Conservation (phyloP, 1,140 invertebrate species). For the Caenorhabditis elegans region DNA sequence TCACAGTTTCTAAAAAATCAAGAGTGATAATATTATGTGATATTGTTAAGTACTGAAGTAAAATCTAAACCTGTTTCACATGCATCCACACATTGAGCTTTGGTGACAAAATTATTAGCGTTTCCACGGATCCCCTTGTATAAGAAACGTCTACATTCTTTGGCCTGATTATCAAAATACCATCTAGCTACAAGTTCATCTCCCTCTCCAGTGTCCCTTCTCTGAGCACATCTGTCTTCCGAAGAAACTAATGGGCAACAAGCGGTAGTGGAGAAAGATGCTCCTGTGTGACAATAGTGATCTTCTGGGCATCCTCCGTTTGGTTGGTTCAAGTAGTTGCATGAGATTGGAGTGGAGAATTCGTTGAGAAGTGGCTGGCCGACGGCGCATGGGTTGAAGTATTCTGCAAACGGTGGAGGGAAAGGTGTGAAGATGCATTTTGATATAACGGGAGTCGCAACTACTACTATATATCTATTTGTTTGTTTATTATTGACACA, state of each 20-base stretch:
- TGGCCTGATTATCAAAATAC: slow-evolving; percentile 58
- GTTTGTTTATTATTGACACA: slow-evolving; percentile 26
- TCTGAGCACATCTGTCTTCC: slow-evolving; percentile 54
- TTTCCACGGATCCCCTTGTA: slow-evolving; percentile 65
- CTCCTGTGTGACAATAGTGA: slow-evolving; percentile 57
- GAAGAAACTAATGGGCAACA: slow-evolving; percentile 54
- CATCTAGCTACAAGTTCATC: slow-evolving; percentile 62
- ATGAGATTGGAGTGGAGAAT: slow-evolving; percentile 60
- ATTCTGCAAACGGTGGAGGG: slow-evolving; percentile 42
- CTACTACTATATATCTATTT: slow-evolving; percentile 22
- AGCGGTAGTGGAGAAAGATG: slow-evolving; percentile 60
- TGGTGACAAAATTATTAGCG: slow-evolving; percentile 64
- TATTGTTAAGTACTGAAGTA: no score
- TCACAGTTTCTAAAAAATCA: slow-evolving; percentile 19
- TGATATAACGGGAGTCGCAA: background rate
- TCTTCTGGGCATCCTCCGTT: slow-evolving; percentile 64
- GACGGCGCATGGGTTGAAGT: slow-evolving; percentile 62
- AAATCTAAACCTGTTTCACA: slow-evolving; percentile 39
- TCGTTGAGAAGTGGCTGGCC: slow-evolving; percentile 60
- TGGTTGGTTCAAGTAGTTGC: slow-evolving; percentile 63
- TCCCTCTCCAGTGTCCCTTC: slow-evolving; percentile 56
- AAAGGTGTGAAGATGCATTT: slow-evolving; percentile 10
- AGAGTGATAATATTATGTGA: background rate
- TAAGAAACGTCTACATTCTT: slow-evolving; percentile 63
- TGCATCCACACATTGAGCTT: slow-evolving; percentile 48